These are phyloP conservation scores for Poeciliopsis turrubarensis DNA, from an alignment of 2,113 vertebrate species.

Conservation along the genomic window DNA sequence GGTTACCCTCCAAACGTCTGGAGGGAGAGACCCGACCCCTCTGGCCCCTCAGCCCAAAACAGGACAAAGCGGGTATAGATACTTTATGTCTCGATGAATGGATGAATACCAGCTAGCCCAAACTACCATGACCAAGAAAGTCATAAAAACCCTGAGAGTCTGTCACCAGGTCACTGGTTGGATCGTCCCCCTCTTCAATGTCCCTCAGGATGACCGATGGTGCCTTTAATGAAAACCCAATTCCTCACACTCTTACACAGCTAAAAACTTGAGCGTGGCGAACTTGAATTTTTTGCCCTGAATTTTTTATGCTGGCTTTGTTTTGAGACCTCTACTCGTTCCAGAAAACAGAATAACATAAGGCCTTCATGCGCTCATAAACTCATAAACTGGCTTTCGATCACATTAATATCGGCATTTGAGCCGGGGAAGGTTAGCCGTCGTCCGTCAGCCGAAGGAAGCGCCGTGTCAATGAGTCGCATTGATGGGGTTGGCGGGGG, in stretches of 20 bases:
- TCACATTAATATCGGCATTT: not conserved
- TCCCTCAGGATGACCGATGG: too few relatives aligned
- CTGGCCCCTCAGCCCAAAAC: not conserved
- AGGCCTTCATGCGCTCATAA: not conserved
- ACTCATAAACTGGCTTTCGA: not conserved
- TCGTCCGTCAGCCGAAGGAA: conserved; percentile 19
- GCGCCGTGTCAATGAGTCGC: conserved; percentile 23
- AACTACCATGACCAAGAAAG: not conserved
- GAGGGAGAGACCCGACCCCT: not conserved
- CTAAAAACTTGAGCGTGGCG: not conserved
- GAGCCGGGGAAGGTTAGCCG: not conserved
- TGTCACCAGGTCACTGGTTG: not conserved
- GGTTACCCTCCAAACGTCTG: not conserved
- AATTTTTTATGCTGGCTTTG: not conserved
- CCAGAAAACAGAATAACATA: not conserved
- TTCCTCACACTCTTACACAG: not conserved
- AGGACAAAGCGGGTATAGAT: not conserved
- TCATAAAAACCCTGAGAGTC: not conserved
- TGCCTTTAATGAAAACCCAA: not conserved
- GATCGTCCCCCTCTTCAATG: not conserved
- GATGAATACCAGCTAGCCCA: not conserved
- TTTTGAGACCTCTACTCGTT: not conserved
- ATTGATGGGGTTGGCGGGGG: conserved; percentile 13
- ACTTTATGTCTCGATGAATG: not conserved
- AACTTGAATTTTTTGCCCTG: not conserved